These are phyloP conservation scores for Thamnophis elegans DNA, from an alignment of 2,797 vertebrate species.

Conservation along the genomic window DNA sequence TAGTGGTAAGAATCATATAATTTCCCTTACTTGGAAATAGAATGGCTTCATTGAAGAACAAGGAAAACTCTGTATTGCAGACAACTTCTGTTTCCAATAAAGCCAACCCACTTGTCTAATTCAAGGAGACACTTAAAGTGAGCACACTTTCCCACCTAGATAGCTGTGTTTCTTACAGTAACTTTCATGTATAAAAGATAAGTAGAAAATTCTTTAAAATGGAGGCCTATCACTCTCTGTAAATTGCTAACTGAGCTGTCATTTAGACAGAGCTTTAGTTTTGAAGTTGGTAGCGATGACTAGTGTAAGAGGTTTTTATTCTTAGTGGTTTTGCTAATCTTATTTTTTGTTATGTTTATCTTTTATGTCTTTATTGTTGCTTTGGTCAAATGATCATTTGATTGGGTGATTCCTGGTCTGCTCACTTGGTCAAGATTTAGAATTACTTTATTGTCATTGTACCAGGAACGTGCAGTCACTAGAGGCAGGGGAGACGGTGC, in stretches of 20 bases:
- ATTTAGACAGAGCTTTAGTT: not conserved
- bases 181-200: not conserved
- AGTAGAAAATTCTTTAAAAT: not conserved
- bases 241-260: not conserved
- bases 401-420: not conserved
- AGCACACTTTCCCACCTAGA: not conserved
- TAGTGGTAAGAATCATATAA: not conserved
- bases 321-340: not conserved
- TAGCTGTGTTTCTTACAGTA: not conserved
- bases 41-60: not conserved
- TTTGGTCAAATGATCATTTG: not conserved
- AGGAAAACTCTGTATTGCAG: not conserved
- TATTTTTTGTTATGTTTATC: not conserved
- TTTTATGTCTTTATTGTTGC: not conserved
- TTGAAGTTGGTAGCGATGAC: not conserved
- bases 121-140: not conserved
- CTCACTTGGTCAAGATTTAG: not conserved
- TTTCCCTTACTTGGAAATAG: not conserved
- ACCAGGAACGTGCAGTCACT: too few species aligned
- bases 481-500: too few species aligned
- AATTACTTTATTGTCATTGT: too few species aligned
- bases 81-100: constrained; percentile 13
- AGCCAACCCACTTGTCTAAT: not conserved
- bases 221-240: not conserved
- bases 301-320: not conserved